Evolutionary conservation across 2,797 vertebrate species (phyloP).

Genomic region (Ficedula albicollis): DNA sequence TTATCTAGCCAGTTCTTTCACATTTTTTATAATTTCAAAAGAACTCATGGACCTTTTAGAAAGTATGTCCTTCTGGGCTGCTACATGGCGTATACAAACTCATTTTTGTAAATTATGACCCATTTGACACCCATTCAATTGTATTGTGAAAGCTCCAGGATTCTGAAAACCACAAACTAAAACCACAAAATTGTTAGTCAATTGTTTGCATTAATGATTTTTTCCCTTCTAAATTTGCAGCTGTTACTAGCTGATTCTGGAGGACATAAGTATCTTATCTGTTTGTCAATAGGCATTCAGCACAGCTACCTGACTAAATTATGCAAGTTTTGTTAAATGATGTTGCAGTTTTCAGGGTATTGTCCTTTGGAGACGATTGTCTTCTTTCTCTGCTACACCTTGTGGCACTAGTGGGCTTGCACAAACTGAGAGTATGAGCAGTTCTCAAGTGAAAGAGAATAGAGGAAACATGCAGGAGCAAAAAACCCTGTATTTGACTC

Average conservation of each 20-base stretch:
- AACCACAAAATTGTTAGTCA: not conserved
- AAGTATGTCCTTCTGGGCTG: not conserved
- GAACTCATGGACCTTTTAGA: not conserved
- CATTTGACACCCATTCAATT: not conserved
- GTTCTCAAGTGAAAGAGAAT: not conserved
- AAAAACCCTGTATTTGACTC: not conserved
- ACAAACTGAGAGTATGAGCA: not conserved
- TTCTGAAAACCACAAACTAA: not conserved
- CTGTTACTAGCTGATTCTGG: not conserved
- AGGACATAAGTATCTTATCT: not conserved
- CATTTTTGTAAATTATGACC: not conserved
- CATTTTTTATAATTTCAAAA: not conserved
- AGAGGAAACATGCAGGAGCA: not conserved
- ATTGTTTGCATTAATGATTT: not conserved
- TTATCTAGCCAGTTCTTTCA: not conserved
- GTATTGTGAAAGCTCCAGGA: not conserved
- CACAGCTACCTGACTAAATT: not conserved
- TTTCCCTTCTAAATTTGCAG: not conserved
- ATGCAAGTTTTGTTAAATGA: not conserved
- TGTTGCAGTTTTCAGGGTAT: not conserved
- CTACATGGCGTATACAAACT: not conserved
- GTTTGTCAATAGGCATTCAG: not conserved
- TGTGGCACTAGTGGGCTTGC: not conserved
- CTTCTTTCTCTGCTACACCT: not conserved
- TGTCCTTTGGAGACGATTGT: not conserved